Evolutionary conservation across 2,888 invertebrate species (phyloP).

Genomic region (Pristionchus exspectatus): DNA sequence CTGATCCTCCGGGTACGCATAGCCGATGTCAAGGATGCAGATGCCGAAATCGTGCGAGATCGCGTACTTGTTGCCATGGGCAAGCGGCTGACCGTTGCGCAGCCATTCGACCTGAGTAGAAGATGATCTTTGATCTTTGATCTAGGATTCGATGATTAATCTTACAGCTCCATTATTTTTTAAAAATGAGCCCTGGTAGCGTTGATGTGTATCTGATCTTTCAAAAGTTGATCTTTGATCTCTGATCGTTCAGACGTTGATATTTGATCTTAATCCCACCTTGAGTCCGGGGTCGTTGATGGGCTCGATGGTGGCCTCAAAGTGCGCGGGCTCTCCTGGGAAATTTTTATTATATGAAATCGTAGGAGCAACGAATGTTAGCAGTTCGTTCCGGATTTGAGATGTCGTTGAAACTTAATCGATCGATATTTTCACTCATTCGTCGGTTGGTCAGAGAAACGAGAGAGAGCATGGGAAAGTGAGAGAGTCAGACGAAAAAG

Average conservation of each 20-base stretch:
- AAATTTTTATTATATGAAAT: background rate
- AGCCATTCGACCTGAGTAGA: constrained; percentile 75
- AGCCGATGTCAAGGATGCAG: constrained; percentile 90
- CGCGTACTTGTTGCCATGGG: constrained; percentile 80
- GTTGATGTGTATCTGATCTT: background rate
- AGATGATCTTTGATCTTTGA: background rate
- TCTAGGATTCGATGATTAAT: background rate
- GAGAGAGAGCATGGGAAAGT: background rate
- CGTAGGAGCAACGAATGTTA: background rate
- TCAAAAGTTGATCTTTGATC: background rate
- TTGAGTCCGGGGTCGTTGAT: constrained; percentile 94
- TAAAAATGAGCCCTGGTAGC: no score
- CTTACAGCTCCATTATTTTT: background rate
- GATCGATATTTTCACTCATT: background rate
- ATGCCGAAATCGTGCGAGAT: constrained; percentile 97
- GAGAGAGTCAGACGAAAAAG: background rate
- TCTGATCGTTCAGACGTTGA: background rate
- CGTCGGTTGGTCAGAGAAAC: background rate
- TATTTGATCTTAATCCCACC: constrained; percentile 81
- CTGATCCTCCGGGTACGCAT: constrained; percentile 88
- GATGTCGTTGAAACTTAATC: background rate
- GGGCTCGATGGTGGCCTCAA: constrained; percentile 93
- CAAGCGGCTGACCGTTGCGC: constrained; percentile 77
- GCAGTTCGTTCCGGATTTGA: background rate
- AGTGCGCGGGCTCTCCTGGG: constrained; percentile 91